Percentiles rank a stretch among this genome's conserved stretches.
Evolutionary conservation across 2,113 vertebrate genomes (phyloP).

Genomic region (Brevimyrus niger): DNA sequence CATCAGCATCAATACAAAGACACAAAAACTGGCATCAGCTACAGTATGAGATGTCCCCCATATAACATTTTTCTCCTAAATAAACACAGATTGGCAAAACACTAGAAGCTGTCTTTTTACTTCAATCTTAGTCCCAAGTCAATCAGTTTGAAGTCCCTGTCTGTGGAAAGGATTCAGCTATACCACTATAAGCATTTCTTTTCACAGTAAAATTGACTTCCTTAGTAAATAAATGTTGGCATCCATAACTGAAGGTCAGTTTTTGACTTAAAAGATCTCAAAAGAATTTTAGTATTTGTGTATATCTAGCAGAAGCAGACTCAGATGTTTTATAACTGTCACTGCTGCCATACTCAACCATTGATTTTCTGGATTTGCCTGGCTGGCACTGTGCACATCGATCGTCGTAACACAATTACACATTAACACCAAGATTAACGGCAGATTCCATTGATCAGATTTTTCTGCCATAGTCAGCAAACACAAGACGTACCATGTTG

Average conservation of each 20-base stretch:
- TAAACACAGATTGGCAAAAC: background rate
- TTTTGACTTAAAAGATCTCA: background rate
- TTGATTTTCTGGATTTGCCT: conserved; percentile 1
- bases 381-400: background rate
- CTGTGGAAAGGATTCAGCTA: background rate
- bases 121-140: background rate
- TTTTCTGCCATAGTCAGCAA: background rate
- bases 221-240: background rate
- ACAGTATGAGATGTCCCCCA: background rate
- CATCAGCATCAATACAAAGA: background rate
- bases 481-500: background rate
- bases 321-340: background rate
- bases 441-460: background rate
- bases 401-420: background rate
- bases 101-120: background rate
- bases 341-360: background rate
- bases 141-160: background rate
- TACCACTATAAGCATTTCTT: background rate
- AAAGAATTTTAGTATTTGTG: background rate
- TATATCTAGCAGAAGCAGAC: background rate
- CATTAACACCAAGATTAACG: background rate
- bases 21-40: background rate
- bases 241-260: background rate
- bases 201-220: background rate
- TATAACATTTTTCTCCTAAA: background rate